Evolutionary conservation across 2,888 invertebrate genomes (phyloP), one percentile per base, ranked within the genome.

Genomic region (Melanostoma scalare): DNA sequence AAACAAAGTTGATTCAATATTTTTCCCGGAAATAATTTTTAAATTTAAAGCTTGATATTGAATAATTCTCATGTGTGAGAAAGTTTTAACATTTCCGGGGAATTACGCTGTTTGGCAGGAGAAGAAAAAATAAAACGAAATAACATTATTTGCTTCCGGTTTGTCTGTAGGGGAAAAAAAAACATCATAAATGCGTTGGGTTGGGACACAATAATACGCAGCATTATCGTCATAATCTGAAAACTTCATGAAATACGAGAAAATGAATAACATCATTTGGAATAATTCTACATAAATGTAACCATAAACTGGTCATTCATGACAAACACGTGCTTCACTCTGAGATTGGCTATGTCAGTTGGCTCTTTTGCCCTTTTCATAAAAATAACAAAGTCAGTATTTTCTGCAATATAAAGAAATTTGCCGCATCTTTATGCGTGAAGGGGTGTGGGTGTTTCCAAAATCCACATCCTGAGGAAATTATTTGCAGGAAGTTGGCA

Each of bases 401-500:
- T 61, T 6, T 10, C 4, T 56, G 33, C 58, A 60, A 60, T 44
- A 46, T 56, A 9, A 52, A 74, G 44, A 33, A 31, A 68, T 68
- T 42, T 50, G 8, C 33, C 44, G 9, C 31, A 63, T 68, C 40
- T 10, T 35, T 33, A 8, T 8, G 33, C 44, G 6, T 61, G 46
- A 0, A 2, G n/a, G 35, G 33, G 10, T 3, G 35, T 20, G 46
- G 20, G 8, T 9, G 46, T n/a, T n/a, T 5, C 8, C 4, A 52
- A 58, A 33, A 63, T 68, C 31, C 40, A 58, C 73, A 68, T 73
- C 63, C 61, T 52, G 50, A 73, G 52, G 36, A 56, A 65, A 73
- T 78, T 77, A 67, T 38, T 65, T 60, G 55, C 71, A 77, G 78
- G 73, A 78, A 63, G 72, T 73, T 69, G 36, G 46, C 63, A 76